Conservation (phyloP, 2,888 invertebrate genomes). For the Cephonodes hylas region DNA sequence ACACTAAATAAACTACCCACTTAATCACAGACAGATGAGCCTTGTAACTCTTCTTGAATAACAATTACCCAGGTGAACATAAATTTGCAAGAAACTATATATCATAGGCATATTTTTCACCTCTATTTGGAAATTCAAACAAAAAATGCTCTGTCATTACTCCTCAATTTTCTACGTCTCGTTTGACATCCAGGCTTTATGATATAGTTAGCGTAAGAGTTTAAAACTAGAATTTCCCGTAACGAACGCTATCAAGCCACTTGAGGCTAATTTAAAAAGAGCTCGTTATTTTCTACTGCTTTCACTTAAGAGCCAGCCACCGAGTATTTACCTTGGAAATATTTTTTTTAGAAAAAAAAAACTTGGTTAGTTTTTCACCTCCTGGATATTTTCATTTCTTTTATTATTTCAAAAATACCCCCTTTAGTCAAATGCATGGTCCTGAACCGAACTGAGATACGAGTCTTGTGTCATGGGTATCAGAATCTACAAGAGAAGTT, state of each 20-base stretch:
- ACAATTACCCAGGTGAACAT: not conserved
- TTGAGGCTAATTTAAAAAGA: slow-evolving; percentile 33
- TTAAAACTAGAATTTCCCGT: slow-evolving; percentile 16
- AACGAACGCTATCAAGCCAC: slow-evolving; percentile 11
- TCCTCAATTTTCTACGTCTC: not conserved
- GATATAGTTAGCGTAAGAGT: slow-evolving; percentile 2
- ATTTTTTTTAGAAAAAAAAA: not conserved
- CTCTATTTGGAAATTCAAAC: not conserved
- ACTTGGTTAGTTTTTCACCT: not conserved
- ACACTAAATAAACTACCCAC: not conserved
- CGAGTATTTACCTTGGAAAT: slow-evolving; percentile 18
- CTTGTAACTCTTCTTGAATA: not conserved
- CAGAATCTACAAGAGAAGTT: too few species aligned
- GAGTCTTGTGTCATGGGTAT: too few species aligned
- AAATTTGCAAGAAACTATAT: not conserved
- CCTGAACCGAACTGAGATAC: too few species aligned
- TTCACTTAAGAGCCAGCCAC: slow-evolving; percentile 9
- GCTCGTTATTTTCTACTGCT: slow-evolving; percentile 29
- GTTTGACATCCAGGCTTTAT: slow-evolving; percentile 5
- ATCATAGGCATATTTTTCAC: not conserved
- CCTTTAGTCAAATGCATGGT: too few species aligned
- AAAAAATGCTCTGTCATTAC: not conserved
- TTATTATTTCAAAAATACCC: too few species aligned
- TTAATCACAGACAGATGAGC: not conserved
- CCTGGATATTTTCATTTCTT: not conserved